A percentile compares a stretch with the other conserved stretches of the same genome.
These are phyloP conservation scores for Drosophila azteca DNA, from an alignment of 1,140 invertebrate species.

Conservation along the genomic window DNA sequence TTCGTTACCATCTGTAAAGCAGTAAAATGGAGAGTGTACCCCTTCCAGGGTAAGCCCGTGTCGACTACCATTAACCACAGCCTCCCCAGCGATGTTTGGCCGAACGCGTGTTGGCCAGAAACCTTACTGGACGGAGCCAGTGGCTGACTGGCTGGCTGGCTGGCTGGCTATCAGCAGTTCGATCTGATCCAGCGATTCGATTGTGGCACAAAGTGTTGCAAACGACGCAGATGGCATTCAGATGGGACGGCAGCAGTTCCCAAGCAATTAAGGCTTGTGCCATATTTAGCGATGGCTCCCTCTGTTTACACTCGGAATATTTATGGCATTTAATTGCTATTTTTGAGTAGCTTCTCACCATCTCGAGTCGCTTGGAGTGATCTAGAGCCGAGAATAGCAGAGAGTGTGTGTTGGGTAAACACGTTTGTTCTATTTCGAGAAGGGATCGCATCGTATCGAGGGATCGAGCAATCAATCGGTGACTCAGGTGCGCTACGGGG, in stretches of 20 bases:
- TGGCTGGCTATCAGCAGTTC: conserved; percentile 32
- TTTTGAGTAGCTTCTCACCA: conserved; percentile 57
- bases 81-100: neutral
- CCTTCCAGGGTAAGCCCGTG: neutral
- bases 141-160: conserved; percentile 1
- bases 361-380: conserved; percentile 26
- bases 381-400: neutral
- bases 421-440: conserved; percentile 31
- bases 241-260: conserved; percentile 46
- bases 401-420: conserved; percentile 3
- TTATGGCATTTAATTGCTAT: conserved; percentile 74
- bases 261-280: conserved; percentile 60
- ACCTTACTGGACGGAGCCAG: conserved; percentile 1
- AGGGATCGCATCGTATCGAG: conserved; percentile 1
- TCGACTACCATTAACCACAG: too few species aligned
- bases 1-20: too few species aligned
- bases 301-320: conserved; percentile 44
- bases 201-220: conserved; percentile 55
- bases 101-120: conserved; percentile 31
- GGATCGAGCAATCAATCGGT: conserved; percentile 21
- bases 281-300: conserved; percentile 48
- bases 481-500: conserved; percentile 7
- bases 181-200: conserved; percentile 45
- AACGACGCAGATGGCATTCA: conserved; percentile 60
- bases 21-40: too few species aligned